Percentiles rank a stretch among this genome's conserved stretches.
phyloP scores from a whole-genome alignment of 2,113 vertebrate genomes.

The Silurus glanis region DNA sequence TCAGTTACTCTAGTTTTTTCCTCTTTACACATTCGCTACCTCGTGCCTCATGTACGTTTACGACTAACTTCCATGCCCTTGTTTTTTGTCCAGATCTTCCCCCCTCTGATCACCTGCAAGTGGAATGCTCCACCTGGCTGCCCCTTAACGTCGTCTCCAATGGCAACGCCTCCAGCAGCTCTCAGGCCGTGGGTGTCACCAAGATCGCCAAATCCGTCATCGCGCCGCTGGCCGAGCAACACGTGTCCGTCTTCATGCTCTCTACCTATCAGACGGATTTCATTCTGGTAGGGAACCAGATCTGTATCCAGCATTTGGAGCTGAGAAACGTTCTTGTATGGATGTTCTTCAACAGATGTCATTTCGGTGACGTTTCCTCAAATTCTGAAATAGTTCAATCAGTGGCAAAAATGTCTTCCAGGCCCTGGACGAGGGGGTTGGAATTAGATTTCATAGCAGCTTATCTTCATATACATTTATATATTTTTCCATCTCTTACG shows the following conservation, averaged over 20 bases:
- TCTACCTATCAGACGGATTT: slow-evolving; percentile 94
- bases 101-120: slow-evolving; percentile 86
- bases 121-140: slow-evolving; percentile 88
- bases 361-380: neutral
- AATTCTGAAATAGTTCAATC: neutral
- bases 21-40: neutral
- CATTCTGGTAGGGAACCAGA: slow-evolving; percentile 78
- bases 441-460: neutral
- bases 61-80: neutral
- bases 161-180: slow-evolving; percentile 76
- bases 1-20: neutral
- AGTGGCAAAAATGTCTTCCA: neutral
- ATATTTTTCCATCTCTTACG: too few species aligned
- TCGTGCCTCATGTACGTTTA: neutral
- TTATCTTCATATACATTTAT: too few species aligned
- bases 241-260: slow-evolving; percentile 95
- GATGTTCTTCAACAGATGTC: neutral
- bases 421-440: neutral
- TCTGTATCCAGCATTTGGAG: neutral
- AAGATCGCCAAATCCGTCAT: slow-evolving; percentile 97
- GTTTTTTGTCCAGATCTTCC: slow-evolving; percentile 78
- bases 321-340: neutral
- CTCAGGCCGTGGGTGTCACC: slow-evolving; percentile 90
- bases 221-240: slow-evolving; percentile 87
- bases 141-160: slow-evolving; percentile 91